Base-by-base conservation (phyloP, 2,797 vertebrate genomes). In the Pelobates cultripes region DNA sequence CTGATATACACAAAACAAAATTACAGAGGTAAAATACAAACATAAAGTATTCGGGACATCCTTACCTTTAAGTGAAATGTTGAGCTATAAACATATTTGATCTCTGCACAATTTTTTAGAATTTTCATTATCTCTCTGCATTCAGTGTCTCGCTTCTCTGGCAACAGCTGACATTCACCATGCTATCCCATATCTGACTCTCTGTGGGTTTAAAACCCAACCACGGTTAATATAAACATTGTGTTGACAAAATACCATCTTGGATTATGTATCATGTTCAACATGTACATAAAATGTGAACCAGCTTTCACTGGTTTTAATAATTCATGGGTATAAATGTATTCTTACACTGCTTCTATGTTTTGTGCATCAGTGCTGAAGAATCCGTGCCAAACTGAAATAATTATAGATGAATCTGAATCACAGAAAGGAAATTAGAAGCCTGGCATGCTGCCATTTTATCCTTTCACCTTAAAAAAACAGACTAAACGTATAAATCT, bases 381-480 rank as follows among this genome's bases (percentile, higher is more conserved):
- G 13, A 17, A 45, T 44, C 42, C 2, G 15, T 70, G 68, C 43
- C 68, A 70, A 70, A 70, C 68, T 70, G 68, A 45, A 70, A 70
- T 45, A 70, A 70, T 70, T 70, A 70, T 70, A 45, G 42, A 70
- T 70, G 4, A 70, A 70, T 43, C 17, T 70, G 45, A 70, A 70
- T 43, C 43, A 15, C 43, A 4, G 28, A 8, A 68, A 68, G 42
- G 66, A 43, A 43, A 68, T 42, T 43, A 42, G 42, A 7, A 43
- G 41, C 7, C 9, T 68, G 66, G 40, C 66, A 43, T 10, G 8
- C 8, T 43, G 42, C 42, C 66, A n/a, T 15, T 68, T 68, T 41
- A 3, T 43, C 41, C 14, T 64, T 64, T 64, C 61, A 64, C 61
- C 17, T 64, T 61, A 61, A 64, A 64, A 64, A 64, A 64, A 64